Conservation (phyloP, 37 sponge, comb jelly and placozoan genomes). For the Halisarca cf. caerulea region DNA sequence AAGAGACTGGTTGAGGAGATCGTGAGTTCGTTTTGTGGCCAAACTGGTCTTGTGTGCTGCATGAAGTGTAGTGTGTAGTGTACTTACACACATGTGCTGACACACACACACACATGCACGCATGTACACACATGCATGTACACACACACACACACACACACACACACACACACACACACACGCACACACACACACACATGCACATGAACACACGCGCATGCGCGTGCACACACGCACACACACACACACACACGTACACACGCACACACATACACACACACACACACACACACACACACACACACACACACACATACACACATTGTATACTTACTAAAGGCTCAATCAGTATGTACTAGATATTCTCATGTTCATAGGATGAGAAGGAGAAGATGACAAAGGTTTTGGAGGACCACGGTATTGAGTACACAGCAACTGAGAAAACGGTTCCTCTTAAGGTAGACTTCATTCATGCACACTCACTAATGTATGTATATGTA, state of each 20-base stretch:
- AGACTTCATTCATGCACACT: too few species aligned
- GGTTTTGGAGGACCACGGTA: not conserved
- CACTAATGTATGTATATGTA: too few species aligned
- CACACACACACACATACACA: not conserved
- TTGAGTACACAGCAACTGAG: not conserved
- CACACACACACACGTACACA: not conserved
- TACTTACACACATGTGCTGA: too few species aligned
- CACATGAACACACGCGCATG: not conserved
- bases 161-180: not conserved
- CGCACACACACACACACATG: not conserved
- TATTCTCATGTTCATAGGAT: not conserved
- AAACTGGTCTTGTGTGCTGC: slow-evolving; percentile 23
- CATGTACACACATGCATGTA: too few species aligned
- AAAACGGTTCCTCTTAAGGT: slow-evolving; percentile 4
- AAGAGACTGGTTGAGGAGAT: slow-evolving; percentile 36
- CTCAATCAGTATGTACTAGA: slow-evolving; percentile 1
- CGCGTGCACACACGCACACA: too few species aligned
- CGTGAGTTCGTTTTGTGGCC: slow-evolving; percentile 26
- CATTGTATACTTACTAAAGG: not conserved
- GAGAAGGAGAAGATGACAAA: slow-evolving; percentile 3
- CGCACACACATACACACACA: too few species aligned
- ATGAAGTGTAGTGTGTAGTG: slow-evolving; percentile 55
- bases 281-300: too few species aligned
- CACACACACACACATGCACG: too few species aligned
- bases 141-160: not conserved